Conservation (phyloP, 2,797 vertebrate species). For the Lacerta bilineata region DNA sequence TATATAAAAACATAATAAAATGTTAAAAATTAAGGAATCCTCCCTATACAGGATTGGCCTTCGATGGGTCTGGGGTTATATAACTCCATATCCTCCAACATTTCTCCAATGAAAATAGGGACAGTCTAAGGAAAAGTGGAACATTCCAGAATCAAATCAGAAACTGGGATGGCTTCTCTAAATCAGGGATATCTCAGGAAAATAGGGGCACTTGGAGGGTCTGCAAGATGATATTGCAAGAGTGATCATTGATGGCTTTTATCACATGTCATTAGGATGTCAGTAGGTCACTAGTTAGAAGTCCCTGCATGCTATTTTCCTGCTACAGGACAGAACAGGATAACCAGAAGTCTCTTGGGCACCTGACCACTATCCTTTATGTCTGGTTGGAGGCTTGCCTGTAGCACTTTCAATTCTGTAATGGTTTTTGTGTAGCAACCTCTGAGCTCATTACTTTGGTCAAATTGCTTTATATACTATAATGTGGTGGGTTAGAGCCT, state of each 20-base stretch:
- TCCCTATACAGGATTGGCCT: too few relatives aligned
- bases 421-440: constrained; percentile 72
- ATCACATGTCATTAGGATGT: background rate
- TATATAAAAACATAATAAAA: too few relatives aligned
- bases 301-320: constrained; percentile 43
- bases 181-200: too few relatives aligned
- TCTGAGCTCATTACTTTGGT: constrained; percentile 78
- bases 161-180: too few relatives aligned
- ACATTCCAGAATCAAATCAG: too few relatives aligned
- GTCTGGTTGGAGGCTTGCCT: constrained; percentile 66
- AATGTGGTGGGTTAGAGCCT: constrained; percentile 73
- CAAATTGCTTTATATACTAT: constrained; percentile 80
- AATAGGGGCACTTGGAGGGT: too few relatives aligned
- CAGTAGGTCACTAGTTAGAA: constrained; percentile 44
- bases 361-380: constrained; percentile 39
- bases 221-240: too few relatives aligned
- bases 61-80: too few relatives aligned
- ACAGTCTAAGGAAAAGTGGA: too few relatives aligned
- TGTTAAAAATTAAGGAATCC: too few relatives aligned
- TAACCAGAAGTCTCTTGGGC: constrained; percentile 23
- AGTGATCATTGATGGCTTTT: background rate
- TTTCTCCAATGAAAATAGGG: too few relatives aligned
- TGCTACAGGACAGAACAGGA: constrained; percentile 45
- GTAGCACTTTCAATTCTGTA: constrained; percentile 72
- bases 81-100: too few relatives aligned